phyloP scores from a whole-genome alignment of 2,113 vertebrate species.

The Muntiacus muntjak region DNA sequence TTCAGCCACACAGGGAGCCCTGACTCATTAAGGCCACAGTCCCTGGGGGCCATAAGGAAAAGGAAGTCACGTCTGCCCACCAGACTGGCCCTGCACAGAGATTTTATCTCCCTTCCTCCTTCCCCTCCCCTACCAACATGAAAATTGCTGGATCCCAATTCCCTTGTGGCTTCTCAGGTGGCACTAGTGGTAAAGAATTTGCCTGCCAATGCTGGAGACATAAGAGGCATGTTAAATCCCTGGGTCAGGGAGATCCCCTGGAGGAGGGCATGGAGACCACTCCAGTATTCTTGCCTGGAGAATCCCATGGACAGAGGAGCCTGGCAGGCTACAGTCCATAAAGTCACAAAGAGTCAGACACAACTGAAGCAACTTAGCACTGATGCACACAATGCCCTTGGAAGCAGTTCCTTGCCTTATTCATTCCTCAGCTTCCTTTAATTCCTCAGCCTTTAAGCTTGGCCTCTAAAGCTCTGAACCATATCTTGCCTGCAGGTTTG shows the following conservation, averaged over 20 bases:
- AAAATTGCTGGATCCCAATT: background rate
- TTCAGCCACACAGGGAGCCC: background rate
- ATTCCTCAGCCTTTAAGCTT: too few species aligned
- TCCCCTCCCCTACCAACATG: background rate
- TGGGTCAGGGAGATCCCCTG: background rate
- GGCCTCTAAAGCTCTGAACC: background rate
- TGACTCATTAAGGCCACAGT: fast-evolving
- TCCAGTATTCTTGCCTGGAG: background rate
- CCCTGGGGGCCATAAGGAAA: background rate
- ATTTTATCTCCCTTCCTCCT: background rate
- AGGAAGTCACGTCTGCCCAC: background rate
- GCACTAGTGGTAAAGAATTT: background rate
- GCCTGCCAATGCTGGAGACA: background rate
- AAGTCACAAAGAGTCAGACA: background rate
- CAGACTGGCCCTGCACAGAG: background rate
- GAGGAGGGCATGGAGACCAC: background rate
- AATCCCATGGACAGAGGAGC: background rate
- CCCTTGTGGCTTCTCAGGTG: background rate
- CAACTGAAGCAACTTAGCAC: background rate
- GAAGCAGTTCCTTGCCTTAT: background rate
- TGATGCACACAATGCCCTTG: background rate
- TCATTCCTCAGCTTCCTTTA: background rate
- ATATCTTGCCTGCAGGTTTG: fast-evolving
- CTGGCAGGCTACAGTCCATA: background rate
- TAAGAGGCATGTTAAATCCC: background rate